Percentiles rank a stretch among this genome's conserved stretches.
These are phyloP conservation scores for Porites lobata DNA, from an alignment of 92 coral and sea anemone species.

Conservation along the genomic window DNA sequence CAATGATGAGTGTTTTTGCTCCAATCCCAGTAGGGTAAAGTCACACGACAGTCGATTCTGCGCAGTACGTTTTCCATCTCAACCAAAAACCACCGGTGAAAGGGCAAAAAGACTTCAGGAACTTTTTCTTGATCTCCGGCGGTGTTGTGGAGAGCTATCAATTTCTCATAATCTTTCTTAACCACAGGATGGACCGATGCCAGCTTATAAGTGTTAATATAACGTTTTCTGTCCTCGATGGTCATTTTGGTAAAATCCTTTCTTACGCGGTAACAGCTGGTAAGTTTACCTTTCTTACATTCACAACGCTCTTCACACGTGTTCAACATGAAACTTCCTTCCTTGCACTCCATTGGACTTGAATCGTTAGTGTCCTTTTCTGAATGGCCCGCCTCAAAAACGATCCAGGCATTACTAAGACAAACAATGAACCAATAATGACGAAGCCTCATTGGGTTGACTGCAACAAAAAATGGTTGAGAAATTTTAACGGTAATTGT, in stretches of 20 bases:
- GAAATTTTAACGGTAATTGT: not conserved
- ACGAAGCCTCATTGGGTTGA: not conserved
- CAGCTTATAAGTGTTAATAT: slow-evolving; percentile 1
- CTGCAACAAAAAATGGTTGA: not conserved
- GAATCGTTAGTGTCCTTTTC: not conserved
- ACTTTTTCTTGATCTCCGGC: not conserved
- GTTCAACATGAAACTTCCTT: slow-evolving; percentile 28
- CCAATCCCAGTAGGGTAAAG: slow-evolving; percentile 69
- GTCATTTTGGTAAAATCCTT: slow-evolving; percentile 35
- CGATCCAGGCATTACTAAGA: not conserved
- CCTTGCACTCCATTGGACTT: not conserved
- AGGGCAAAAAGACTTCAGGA: slow-evolving; percentile 55
- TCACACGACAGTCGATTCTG: slow-evolving; percentile 63
- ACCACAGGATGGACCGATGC: not conserved
- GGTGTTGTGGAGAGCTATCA: slow-evolving; percentile 13
- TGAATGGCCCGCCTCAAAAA: not conserved
- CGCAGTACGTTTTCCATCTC: slow-evolving; percentile 57
- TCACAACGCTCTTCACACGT: slow-evolving; percentile 39
- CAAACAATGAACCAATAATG: not conserved
- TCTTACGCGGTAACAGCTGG: slow-evolving; percentile 30
- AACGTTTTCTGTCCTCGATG: slow-evolving; percentile 4
- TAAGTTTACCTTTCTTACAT: slow-evolving; percentile 11
- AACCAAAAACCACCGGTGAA: slow-evolving; percentile 68
- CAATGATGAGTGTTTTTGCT: slow-evolving; percentile 52
- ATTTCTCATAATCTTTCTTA: not conserved